phyloP scores from a whole-genome alignment of 2,888 invertebrate genomes.

The Clepsis dumicolana region DNA sequence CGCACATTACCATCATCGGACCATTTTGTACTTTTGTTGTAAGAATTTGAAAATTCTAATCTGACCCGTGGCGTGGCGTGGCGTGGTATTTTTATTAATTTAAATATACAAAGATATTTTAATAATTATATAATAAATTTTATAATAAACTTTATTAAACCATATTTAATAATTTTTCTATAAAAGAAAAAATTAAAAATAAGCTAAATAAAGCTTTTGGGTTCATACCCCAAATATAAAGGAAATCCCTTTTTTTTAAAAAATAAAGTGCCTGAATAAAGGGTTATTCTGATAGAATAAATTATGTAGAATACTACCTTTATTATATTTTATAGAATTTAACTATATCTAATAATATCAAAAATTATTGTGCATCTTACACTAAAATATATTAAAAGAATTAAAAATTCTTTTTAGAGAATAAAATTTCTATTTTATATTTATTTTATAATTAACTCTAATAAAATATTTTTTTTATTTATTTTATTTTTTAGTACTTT shows the following conservation, averaged over 20 bases:
- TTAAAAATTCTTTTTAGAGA: too few relatives aligned
- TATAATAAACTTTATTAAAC: too few relatives aligned
- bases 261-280: slow-evolving; percentile 79
- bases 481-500: slow-evolving; percentile 81
- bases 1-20: too few relatives aligned
- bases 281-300: slow-evolving; percentile 81
- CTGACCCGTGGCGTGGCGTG: too few relatives aligned
- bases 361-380: slow-evolving; percentile 88
- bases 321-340: slow-evolving; percentile 88
- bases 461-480: slow-evolving; percentile 65
- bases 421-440: not conserved
- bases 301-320: slow-evolving; percentile 77
- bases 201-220: slow-evolving; percentile 87
- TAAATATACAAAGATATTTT: too few relatives aligned
- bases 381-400: slow-evolving; percentile 88
- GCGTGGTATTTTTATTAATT: too few relatives aligned
- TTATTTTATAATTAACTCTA: slow-evolving; percentile 28
- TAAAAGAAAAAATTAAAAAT: slow-evolving; percentile 67
- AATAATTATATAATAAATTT: too few relatives aligned
- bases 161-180: slow-evolving; percentile 55
- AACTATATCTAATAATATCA: slow-evolving; percentile 87
- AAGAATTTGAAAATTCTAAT: too few relatives aligned
- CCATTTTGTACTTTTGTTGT: too few relatives aligned
- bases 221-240: slow-evolving; percentile 88
- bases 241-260: slow-evolving; percentile 76